Evolutionary conservation across 2,888 invertebrate species (phyloP), one percentile per base, ranked within the genome.

Genomic region (Dinocampus coccinellae): DNA sequence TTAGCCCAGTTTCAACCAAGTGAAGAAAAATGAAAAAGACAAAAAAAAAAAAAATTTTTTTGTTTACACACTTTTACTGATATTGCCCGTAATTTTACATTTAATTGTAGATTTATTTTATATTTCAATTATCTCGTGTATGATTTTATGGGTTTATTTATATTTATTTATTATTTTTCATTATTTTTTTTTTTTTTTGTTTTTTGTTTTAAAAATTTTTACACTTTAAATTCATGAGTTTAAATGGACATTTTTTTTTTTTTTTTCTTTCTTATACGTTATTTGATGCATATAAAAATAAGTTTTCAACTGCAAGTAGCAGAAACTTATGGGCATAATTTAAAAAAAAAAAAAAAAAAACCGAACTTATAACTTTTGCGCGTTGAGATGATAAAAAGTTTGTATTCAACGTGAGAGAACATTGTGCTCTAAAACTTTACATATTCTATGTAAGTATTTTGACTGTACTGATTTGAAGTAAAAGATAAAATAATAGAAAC

Each of bases 1-100:
- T 55, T 55, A 55, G 55, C 55, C 55, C 55, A 55, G 55, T 55
- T 55, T 55, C 55, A 55, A 26, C 24, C 55, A 26, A 55, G 55
- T 55, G 26, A 26, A 55, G 55, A 55, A 26, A 13, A 26, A 13
- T 24, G 24, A 55, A 26, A 55, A 20, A 53, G 10, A 6, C 6
- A 53, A 6, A 24, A 3, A 22, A 26, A 55, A 55, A 24, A 53
- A 55, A 55, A 55, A 55, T 24, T 16, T 16, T 47, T 47, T 13
- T 24, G 26, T 24, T n/a, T n/a, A n/a, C n/a, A n/a, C n/a, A n/a
- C n/a, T n/a, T n/a, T n/a, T n/a, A n/a, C n/a, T n/a, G n/a, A n/a
- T n/a, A n/a, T n/a, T n/a, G n/a, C n/a, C n/a, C n/a, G n/a, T n/a
- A n/a, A n/a, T n/a, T n/a, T n/a, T n/a, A n/a, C n/a, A n/a, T n/a